phyloP scores from a whole-genome alignment of 2,113 vertebrate species.

The Eulemur macaco region DNA sequence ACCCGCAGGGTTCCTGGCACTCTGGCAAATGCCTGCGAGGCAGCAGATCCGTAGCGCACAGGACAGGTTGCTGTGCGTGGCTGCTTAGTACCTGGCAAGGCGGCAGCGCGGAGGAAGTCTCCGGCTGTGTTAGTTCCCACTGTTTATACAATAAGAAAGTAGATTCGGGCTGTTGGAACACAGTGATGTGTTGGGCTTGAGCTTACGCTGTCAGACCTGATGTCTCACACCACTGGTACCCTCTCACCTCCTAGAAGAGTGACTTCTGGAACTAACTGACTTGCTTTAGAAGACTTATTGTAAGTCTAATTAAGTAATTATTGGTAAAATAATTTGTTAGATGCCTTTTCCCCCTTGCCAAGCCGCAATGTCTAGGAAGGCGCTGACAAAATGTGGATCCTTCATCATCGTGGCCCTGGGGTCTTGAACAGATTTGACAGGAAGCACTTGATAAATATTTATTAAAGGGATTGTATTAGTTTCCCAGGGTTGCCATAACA shows the following conservation, averaged over 20 bases:
- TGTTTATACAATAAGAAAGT: not conserved
- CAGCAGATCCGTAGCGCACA: not conserved
- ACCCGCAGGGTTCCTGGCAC: not conserved
- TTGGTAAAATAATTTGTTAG: not conserved
- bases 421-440: not conserved
- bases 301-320: slow-evolving; percentile 17
- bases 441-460: not conserved
- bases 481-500: not conserved
- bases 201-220: not conserved
- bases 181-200: not conserved
- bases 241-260: not conserved
- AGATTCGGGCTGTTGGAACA: not conserved
- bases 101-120: not conserved
- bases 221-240: not conserved
- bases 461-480: not conserved
- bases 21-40: not conserved
- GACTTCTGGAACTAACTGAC: not conserved
- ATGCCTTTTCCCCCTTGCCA: not conserved
- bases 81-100: not conserved
- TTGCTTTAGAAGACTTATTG: not conserved
- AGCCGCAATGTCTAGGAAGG: not conserved
- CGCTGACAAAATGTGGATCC: not conserved
- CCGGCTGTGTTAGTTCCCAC: not conserved
- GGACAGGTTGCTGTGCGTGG: not conserved
- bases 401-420: no score